These are phyloP conservation scores for Pitta sordida DNA, from an alignment of 2,113 vertebrate genomes.

Conservation along the genomic window DNA sequence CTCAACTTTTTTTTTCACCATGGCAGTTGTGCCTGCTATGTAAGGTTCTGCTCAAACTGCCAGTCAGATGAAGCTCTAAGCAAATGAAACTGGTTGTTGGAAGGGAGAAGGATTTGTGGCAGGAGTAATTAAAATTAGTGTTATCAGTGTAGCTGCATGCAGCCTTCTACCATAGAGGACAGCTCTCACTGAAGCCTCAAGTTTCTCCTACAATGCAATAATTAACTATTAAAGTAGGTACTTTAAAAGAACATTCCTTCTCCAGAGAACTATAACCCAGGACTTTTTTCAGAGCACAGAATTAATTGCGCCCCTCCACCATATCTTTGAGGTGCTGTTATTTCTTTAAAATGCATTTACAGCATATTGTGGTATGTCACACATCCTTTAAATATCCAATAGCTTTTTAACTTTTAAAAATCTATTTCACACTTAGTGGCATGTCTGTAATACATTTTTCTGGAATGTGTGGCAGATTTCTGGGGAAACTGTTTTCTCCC, in stretches of 20 bases:
- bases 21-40: neutral
- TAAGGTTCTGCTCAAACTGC: neutral
- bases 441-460: constrained; percentile 47
- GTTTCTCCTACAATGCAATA: neutral
- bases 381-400: constrained; percentile 59
- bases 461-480: constrained; percentile 59
- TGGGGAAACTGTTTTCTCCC: constrained; percentile 60
- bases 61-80: neutral
- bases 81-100: neutral
- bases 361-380: constrained; percentile 50
- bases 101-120: neutral
- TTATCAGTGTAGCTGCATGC: neutral
- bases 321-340: constrained; percentile 12
- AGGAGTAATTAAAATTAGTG: constrained; percentile 43
- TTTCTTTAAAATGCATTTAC: constrained; percentile 45
- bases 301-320: constrained; percentile 31
- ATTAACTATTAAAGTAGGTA: constrained; percentile 10
- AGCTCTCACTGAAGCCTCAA: neutral
- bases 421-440: constrained; percentile 53
- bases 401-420: constrained; percentile 48
- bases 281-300: neutral
- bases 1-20: neutral
- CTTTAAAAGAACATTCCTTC: neutral
- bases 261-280: neutral
- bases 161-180: neutral